Base-by-base conservation (phyloP, 2,888 invertebrate species). In the Ophion ellenae region DNA sequence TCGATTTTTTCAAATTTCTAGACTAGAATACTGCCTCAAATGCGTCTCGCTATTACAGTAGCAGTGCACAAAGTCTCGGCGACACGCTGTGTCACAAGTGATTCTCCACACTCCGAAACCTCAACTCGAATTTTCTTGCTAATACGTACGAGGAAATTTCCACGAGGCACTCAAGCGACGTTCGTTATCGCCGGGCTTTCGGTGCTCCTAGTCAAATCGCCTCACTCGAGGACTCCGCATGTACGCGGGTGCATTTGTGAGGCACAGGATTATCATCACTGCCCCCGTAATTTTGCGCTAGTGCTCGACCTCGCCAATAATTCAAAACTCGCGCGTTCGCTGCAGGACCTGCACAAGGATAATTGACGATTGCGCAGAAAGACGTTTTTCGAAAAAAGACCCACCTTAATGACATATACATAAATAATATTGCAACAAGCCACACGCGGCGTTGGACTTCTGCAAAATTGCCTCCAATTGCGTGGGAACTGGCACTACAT, bases 111-210 rank as follows among this genome's bases (percentile, higher is more conserved):
- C 64, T 82, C 82, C 61, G 66, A 66, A 57, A 77, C 53, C 69
- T 73, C 81, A n/a, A 36, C 36, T 57, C 66, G 66, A 70, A 75
- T 75, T 14, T 53, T 66, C 64, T 59, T 24, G 59, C 70, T 74
- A 64, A 82, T 70, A 79, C 63, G 20, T 61, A 59, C 45, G 66
- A 53, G 53, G 53, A 53, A 53, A 53, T 53, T 53, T 24, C 20
- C 20, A 45, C 14, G 71, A 70, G 82, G 82, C 85, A 82, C 85
- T 85, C 73, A 82, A 82, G 45, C 70, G 78, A 64, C 69, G 69
- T 82, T 82, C 79, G 75, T 82, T 82, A 79, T 75, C 70, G 71
- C 61, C 70, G 75, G 47, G 85, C 70, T 76, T 82, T 57, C 47
- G 59, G 17, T 36, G 70, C 70, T 71, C 53, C 14, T 73, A 67